Base-by-base conservation (phyloP, 2,797 vertebrate species). In the Melanotaenia nigrans region DNA sequence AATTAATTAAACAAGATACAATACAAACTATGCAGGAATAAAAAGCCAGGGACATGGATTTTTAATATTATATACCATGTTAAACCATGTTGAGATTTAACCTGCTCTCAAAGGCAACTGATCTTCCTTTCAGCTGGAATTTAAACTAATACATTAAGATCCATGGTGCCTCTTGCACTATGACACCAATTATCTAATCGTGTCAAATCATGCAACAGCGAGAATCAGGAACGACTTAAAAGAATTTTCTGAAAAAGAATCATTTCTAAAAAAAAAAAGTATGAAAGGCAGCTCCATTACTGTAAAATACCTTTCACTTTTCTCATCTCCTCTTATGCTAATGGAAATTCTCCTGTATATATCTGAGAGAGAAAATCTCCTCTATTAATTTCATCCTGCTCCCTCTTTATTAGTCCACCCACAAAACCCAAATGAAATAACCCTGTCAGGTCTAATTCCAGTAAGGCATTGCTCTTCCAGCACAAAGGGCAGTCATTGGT, bases 351-450 rank as follows among this genome's bases (percentile, higher is more conserved):
- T 76, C 62, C 51, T 16, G 49, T 82, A 83, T 82, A 70, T 82
- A 82, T 89, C 85, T 64, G 61, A 71, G 64, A 79, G 75, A 82
- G 71, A 83, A 53, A 83, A 86, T 88, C 65, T 78, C 78, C 71
- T 82, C 77, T 89, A 90, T 89, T 90, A 90, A 90, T 92, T 92
- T 89, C 60, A 89, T 87, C 85, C 78, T 61, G 72, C 68, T 86
- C 61, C 67, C 61, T 84, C 82, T 86, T 90, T 91, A 91, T 87
- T 88, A 78, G 83, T 87, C 83, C 85, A 78, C 88, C 89, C 87
- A 80, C 81, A 83, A 84, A 87, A 82, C 70, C 79, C 77, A 85
- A 92, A 91, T 90, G 80, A 92, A 93, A 91, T 90, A 90, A 92
- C 87, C 86, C 84, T 92, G 91, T 91, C 90, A 90, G 77, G 33